These are phyloP conservation scores for Pelagia noctiluca DNA, from an alignment of 30 jellyfish, hydroid and myxozoan species.

Conservation along the genomic window DNA sequence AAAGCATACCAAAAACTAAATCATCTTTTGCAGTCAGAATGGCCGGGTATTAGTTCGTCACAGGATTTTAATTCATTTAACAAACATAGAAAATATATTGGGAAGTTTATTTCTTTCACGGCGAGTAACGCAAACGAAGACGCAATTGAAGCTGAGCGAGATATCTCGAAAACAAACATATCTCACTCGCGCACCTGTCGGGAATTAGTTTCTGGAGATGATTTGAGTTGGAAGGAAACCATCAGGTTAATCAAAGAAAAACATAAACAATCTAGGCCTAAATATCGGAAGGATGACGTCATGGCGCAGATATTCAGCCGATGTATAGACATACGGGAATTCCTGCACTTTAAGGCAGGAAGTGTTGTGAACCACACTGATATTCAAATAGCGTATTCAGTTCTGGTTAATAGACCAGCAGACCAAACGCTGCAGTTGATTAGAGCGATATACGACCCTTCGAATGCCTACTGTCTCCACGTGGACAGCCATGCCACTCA, in stretches of 20 bases:
- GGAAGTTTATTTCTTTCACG: neutral
- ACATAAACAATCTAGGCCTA: neutral
- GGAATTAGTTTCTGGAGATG: constrained; percentile 36
- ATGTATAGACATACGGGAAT: constrained; percentile 30
- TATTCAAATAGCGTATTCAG: constrained; percentile 83
- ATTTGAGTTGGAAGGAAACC: constrained; percentile 38
- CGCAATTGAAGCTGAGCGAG: neutral
- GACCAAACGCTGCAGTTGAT: constrained; percentile 89
- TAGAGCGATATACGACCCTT: constrained; percentile 80
- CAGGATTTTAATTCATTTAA: too few species aligned
- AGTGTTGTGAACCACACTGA: neutral
- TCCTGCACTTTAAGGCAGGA: neutral
- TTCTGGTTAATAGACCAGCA: constrained; percentile 86
- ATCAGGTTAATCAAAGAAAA: constrained; percentile 16
- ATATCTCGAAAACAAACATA: neutral
- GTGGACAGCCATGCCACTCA: constrained; percentile 72
- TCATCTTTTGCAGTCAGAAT: too few species aligned
- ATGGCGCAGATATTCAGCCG: constrained; percentile 11
- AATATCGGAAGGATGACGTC: constrained; percentile 11
- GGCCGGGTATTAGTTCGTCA: too few species aligned
- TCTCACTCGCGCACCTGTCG: constrained; percentile 24
- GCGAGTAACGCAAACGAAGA: neutral
- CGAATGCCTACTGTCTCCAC: constrained; percentile 84
- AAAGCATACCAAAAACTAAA: too few species aligned
- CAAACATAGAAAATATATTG: neutral